Base-by-base conservation (phyloP, 2,888 invertebrate species). In the Craniophora ligustri region DNA sequence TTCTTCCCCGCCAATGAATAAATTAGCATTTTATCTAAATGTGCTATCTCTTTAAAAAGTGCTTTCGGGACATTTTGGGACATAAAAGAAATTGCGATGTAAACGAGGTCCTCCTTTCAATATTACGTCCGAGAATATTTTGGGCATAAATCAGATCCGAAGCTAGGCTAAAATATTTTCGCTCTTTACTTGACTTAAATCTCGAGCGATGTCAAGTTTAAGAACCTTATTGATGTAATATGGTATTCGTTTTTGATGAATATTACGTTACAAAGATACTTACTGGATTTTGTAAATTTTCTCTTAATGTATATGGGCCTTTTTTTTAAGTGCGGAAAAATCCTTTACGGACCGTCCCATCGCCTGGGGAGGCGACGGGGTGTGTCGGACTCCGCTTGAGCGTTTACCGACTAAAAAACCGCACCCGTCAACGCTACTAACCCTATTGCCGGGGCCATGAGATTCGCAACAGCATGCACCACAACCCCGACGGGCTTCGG, bases 11-110 rank as follows among this genome's bases (percentile, higher is more conserved):
- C 85, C 91, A 91, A 91, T 91, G 91, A 91, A 91, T 91, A 91
- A 91, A 91, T 91, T 91, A 88, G 86, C 89, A 87, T 89, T 89
- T 86, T 88, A 91, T 91, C 89, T 88, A 82, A 89, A 89, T 83
- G 84, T 79, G 66, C 84, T 81, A 91, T 91, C 90, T 88, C 79
- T 85, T 89, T 88, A 88, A 88, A 88, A 87, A 89, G 84, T 82
- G 88, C 85, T 88, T 86, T 86, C 63, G 67, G 73, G 75, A 72
- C 72, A 76, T 76, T 79, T 80, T 57, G 60, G 60, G 75, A 67
- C 68, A 75, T 78, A 79, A 81, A 82, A 77, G 79, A 83, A 85
- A 86, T 86, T 73, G 63, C 63, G 39, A 39, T 69, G 58, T 70
- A 72, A 75, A 74, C 61, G 72, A 68, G 66, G 56, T 47, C 63